Evolutionary conservation across 2,888 invertebrate species (phyloP), one percentile per base, ranked within the genome.

Genomic region (Allolobophora icterica): DNA sequence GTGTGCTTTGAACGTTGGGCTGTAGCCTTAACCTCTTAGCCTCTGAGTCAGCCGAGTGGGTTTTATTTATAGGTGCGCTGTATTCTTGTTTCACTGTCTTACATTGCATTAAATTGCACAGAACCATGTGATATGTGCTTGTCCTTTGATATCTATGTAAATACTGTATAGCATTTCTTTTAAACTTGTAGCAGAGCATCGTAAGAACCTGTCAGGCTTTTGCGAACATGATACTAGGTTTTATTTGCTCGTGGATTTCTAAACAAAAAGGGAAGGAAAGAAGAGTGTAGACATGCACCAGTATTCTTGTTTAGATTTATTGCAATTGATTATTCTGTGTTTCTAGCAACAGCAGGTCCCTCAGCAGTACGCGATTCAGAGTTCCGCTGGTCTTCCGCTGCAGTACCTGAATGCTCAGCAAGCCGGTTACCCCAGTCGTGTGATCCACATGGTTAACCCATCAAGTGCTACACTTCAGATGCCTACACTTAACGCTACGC

Each of bases 371-470:
- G 87, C 87, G 15, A 34, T 87, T 8, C 87, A 87, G 38, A 87
- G 87, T 38, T 87, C 87, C 87, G 87, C 87, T n/a, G 87, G 87
- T 87, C 35, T 87, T 35, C 87, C 87, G 34, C 38, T 87, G 87
- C 87, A 87, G 87, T 87, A 87, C 87, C 87, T 87, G 34, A 87
- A 38, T 24, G 24, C 87, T 35, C 87, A 87, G 87, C 87, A 87
- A 17, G 21, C 87, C 38, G 87, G 87, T 38, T 87, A 87, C 38
- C 87, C 34, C 34, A 35, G 38, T 38, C 87, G 87, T 35, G 34
- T 87, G 21, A 87, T 87, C 87, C 87, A 87, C 35, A 87, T 87
- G 87, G 87, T 87, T 19, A 87, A 87, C 87, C 87, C 87, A 24
- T 17, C 4, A 38, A 34, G 87, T 38, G 87, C 87, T 87, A 87